These are phyloP conservation scores for Pherbina coryleti DNA, from an alignment of 2,888 invertebrate genomes.

Conservation along the genomic window DNA sequence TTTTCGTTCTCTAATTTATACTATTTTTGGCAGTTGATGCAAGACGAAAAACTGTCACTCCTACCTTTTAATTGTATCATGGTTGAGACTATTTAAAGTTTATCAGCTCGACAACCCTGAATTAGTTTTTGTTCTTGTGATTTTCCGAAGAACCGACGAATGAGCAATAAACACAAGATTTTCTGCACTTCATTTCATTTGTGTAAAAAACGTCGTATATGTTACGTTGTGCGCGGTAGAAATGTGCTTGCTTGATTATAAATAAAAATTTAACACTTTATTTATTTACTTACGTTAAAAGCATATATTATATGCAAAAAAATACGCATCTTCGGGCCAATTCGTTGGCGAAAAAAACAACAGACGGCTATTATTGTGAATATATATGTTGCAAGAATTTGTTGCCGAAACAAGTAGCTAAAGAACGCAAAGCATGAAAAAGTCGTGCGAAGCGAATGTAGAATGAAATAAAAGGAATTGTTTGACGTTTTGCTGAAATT, in stretches of 20 bases:
- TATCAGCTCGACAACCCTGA: neutral
- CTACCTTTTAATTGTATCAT: too few species aligned
- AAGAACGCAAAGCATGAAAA: neutral
- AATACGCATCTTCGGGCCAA: neutral
- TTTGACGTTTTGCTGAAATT: conserved; percentile 20
- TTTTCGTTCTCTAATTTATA: too few species aligned
- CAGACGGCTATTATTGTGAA: conserved; percentile 1
- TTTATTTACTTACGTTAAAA: too few species aligned
- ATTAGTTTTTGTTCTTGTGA: neutral
- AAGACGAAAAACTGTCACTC: too few species aligned
- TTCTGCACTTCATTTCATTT: conserved; percentile 16
- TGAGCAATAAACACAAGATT: neutral
- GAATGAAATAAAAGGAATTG: neutral
- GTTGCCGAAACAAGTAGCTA: neutral
- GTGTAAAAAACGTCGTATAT: neutral
- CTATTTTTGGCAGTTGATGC: too few species aligned
- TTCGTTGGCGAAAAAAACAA: neutral
- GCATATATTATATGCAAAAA: too few species aligned
- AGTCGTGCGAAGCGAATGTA: neutral
- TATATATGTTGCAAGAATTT: neutral
- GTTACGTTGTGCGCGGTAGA: neutral
- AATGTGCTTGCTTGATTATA: neutral
- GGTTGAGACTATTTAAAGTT: too few species aligned
- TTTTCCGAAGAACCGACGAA: neutral
- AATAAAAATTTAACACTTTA: neutral